phyloP scores from a whole-genome alignment of 2,888 invertebrate species.

The Tipula lateralis region DNA sequence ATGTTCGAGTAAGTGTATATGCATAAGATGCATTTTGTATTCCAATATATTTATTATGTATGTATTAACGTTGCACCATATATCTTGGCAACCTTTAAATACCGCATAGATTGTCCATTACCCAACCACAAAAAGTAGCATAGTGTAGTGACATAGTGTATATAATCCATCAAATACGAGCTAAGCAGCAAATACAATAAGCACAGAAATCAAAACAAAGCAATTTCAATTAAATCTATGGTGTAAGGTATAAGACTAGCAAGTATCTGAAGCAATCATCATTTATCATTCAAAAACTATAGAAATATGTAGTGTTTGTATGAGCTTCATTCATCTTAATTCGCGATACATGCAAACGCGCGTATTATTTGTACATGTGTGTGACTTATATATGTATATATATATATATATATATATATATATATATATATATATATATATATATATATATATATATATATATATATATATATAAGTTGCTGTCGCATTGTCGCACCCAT shows the following conservation, averaged over 20 bases:
- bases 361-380: not conserved
- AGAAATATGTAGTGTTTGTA: not conserved
- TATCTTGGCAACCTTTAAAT: not conserved
- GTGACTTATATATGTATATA: not conserved
- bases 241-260: not conserved
- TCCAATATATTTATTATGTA: not conserved
- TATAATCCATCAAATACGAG: not conserved
- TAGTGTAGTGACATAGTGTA: not conserved
- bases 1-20: too few species aligned
- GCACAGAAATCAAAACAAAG: not conserved
- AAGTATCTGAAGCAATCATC: not conserved
- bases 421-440: not conserved
- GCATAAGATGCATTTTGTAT: not conserved
- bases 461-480: not conserved
- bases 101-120: not conserved
- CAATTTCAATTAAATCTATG: not conserved
- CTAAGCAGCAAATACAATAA: not conserved
- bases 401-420: not conserved
- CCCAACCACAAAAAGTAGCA: not conserved
- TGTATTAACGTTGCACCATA: not conserved
- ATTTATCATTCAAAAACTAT: not conserved
- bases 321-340: not conserved
- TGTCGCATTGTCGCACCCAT: slow-evolving; percentile 29
- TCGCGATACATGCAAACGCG: not conserved
- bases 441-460: not conserved